Percentiles rank a stretch among this genome's conserved stretches.
Conservation (phyloP, 2,888 invertebrate species). For the Xylophagus ater region DNA sequence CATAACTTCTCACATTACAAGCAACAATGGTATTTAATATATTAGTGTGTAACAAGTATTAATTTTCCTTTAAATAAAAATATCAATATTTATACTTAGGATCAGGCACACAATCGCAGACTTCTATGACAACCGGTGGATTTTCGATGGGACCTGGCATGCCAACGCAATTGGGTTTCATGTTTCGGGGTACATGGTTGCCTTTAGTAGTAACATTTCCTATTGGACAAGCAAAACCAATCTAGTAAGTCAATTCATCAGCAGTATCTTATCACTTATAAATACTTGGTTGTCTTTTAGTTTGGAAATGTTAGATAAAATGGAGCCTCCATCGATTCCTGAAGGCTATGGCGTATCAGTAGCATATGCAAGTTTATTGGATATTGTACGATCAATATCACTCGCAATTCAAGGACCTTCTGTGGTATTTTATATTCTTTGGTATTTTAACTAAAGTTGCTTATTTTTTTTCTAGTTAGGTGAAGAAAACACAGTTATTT, state of each 20-base stretch:
- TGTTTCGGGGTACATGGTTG: conserved; percentile 85
- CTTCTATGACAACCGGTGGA: conserved; percentile 14
- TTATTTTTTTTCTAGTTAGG: conserved; percentile 21
- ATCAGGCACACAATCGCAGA: conserved; percentile 11
- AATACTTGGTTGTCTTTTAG: conserved; percentile 40
- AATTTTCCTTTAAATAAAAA: background rate
- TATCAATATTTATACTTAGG: conserved; percentile 1
- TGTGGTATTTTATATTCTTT: conserved; percentile 28
- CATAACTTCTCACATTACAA: conserved; percentile 35
- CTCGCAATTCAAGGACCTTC: conserved; percentile 55
- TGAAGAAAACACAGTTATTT: conserved; percentile 41
- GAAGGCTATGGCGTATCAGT: conserved; percentile 96
- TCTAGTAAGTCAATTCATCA: conserved; percentile 60
- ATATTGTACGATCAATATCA: conserved; percentile 77
- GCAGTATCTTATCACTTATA: background rate
- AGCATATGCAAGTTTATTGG: conserved; percentile 86
- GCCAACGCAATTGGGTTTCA: conserved; percentile 82
- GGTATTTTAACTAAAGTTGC: conserved; percentile 25
- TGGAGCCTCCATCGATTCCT: conserved; percentile 86
- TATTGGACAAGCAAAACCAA: conserved; percentile 73
- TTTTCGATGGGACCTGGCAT: conserved; percentile 53
- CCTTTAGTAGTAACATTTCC: conserved; percentile 78
- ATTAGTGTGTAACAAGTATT: background rate
- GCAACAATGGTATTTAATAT: conserved; percentile 4
- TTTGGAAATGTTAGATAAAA: conserved; percentile 91